A percentile compares a stretch with the other conserved stretches of the same genome.
Evolutionary conservation across 1,140 invertebrate genomes (phyloP).

Genomic region (Manduca sexta): DNA sequence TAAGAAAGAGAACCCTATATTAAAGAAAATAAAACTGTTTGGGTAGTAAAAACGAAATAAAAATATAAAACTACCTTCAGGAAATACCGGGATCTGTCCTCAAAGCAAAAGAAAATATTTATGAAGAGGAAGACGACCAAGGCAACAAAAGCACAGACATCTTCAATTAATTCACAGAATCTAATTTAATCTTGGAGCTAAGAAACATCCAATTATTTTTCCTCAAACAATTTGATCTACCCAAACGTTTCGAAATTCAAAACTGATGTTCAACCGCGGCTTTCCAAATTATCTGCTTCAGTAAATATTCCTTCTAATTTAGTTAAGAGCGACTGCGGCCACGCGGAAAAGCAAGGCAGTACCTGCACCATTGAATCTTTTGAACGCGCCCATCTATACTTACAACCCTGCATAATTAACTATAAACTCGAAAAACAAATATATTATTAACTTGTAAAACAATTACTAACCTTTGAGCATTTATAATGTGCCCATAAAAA

Average conservation of each 20-base stretch:
- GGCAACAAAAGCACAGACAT: no score
- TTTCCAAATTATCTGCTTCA: neutral
- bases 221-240: no score
- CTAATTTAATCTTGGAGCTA: no score
- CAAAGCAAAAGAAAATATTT: no score
- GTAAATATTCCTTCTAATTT: constrained; percentile 3
- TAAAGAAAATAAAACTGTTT: no score
- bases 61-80: no score
- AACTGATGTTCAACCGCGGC: neutral
- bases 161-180: no score
- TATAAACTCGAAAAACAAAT: constrained; percentile 20
- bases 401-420: constrained; percentile 34
- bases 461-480: constrained; percentile 13
- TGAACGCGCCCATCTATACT: neutral
- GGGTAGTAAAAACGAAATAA: no score
- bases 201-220: no score
- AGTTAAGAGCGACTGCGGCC: constrained; percentile 2
- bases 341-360: neutral
- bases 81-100: no score
- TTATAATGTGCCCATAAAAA: constrained; percentile 3
- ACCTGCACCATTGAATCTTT: neutral
- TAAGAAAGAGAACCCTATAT: no score
- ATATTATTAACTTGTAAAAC: constrained; percentile 13
- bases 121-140: no score
- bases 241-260: neutral